Base-by-base conservation (phyloP, 2,888 invertebrate species). In the Tipula lateralis region DNA sequence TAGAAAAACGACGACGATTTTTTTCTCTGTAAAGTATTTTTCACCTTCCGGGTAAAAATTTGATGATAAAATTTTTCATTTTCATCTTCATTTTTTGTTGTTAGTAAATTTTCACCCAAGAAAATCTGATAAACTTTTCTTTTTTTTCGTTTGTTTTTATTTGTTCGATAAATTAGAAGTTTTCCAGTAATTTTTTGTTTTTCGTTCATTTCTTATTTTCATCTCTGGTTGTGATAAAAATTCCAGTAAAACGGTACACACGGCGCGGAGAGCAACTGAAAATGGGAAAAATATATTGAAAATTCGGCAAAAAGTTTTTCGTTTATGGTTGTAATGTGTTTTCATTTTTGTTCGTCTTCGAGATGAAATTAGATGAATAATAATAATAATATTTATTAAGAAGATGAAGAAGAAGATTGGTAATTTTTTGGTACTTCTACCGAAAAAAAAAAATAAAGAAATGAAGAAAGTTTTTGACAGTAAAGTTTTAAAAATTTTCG, bases 21-120 rank as follows among this genome's bases (percentile, higher is more conserved):
- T 66, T 66, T 66, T 66, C 12, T 34, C 12, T 6, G 9, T 36
- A 66, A 66, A 24, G 66, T 66, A 66, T 66, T 66, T 66, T 66
- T 66, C 66, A 66, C 66, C 66, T 66, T 66, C 66, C 66, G 66
- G 66, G 66, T 66, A 66, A 66, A 66, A 66, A 66, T 66, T 66
- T 66, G 66, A 66, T 66, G 66, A 66, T 66, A 66, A 19, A 66
- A 24, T 66, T 66, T 66, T 66, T 24, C 44, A 50, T 50, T 50
- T 50, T 50, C 44, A 50, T 50, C 44, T 50, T 50, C 44, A 50
- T 16, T 50, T 50, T 50, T 50, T 50, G 44, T 50, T 66, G 66
- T 66, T 66, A 24, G 66, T 66, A 66, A 66, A 66, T 66, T 66
- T 66, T 66, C 66, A 66, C 66, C 66, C 66, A 66, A 66, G 66